Conservation (phyloP, 2,113 vertebrate genomes). For the Phalacrocorax aristotelis region DNA sequence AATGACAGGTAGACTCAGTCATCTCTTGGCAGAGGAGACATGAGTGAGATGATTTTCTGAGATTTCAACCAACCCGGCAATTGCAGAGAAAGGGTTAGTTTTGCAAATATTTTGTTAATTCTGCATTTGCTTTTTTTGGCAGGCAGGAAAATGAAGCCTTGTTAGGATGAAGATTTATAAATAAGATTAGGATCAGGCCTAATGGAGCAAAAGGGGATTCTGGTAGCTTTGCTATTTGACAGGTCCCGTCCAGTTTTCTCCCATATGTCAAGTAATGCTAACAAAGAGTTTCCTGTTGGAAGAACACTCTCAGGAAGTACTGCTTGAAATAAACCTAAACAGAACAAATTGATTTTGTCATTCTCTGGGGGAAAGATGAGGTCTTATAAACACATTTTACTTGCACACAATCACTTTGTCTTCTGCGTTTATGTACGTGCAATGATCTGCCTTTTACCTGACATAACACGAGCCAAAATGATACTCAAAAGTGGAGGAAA, state of each 20-base stretch:
- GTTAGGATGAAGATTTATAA: background rate
- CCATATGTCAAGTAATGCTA: background rate
- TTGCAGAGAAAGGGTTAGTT: background rate
- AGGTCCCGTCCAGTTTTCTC: background rate
- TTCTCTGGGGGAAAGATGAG: background rate
- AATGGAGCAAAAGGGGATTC: background rate
- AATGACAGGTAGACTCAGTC: background rate
- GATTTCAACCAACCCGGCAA: background rate
- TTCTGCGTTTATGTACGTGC: background rate
- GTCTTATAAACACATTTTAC: background rate
- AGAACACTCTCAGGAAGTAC: background rate
- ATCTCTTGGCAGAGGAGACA: background rate
- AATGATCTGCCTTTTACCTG: background rate
- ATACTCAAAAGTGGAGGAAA: background rate
- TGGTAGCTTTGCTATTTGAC: background rate
- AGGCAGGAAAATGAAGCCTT: background rate
- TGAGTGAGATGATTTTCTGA: background rate
- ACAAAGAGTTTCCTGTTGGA: constrained; percentile 25
- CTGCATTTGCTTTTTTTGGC: background rate
- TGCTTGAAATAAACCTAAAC: background rate
- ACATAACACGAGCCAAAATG: background rate
- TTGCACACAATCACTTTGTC: background rate
- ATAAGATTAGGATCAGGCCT: background rate
- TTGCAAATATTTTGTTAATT: background rate
- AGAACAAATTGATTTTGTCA: background rate